These are phyloP conservation scores for Euspilapteryx auroguttella DNA, from an alignment of 2,888 invertebrate species.

Conservation along the genomic window DNA sequence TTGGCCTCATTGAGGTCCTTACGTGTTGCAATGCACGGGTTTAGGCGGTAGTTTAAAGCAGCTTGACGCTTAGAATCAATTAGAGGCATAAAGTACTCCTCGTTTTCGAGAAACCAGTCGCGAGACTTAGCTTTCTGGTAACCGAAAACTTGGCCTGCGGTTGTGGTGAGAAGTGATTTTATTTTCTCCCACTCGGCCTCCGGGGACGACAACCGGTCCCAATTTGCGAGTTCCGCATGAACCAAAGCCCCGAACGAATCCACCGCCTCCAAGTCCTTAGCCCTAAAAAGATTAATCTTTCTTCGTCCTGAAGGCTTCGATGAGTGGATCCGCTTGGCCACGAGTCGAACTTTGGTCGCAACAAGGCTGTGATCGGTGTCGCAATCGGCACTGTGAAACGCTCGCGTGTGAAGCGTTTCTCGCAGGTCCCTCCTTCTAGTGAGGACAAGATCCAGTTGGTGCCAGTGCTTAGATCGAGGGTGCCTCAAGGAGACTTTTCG, in stretches of 20 bases:
- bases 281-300: too few relatives aligned
- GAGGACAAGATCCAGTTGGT: slow-evolving; percentile 8
- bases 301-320: not conserved
- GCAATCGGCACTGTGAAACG: slow-evolving; percentile 1
- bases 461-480: slow-evolving; percentile 10
- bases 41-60: not conserved
- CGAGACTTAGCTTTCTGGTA: not conserved
- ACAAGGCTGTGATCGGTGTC: slow-evolving; percentile 1
- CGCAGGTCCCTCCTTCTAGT: slow-evolving; percentile 7
- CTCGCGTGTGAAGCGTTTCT: slow-evolving; percentile 2
- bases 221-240: too few relatives aligned
- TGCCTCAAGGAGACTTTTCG: slow-evolving; percentile 10
- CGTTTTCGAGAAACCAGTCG: not conserved
- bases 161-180: not conserved
- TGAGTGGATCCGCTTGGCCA: not conserved
- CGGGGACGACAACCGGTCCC: too few relatives aligned
- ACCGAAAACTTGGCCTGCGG: not conserved
- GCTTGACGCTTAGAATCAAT: slow-evolving; percentile 1
- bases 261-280: too few relatives aligned
- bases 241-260: too few relatives aligned
- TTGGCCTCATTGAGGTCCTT: not conserved
- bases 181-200: too few relatives aligned
- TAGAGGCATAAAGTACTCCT: not conserved
- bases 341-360: too few relatives aligned
- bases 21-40: not conserved